Conservation (phyloP, 2,888 invertebrate species). For the Hirtodrosophila cameraria region DNA sequence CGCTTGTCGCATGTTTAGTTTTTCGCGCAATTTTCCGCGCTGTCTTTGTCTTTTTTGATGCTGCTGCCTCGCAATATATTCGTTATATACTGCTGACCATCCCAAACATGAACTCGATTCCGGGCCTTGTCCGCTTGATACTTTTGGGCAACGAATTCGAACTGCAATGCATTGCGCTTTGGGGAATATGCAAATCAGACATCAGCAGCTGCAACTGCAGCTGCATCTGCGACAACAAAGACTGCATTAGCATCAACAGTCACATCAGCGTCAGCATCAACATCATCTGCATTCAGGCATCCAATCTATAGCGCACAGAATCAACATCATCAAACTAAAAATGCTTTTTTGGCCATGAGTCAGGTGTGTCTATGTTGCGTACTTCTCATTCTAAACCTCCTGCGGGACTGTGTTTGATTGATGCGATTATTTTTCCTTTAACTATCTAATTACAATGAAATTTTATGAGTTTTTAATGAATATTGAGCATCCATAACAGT, state of each 20-base stretch:
- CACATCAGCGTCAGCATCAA: slow-evolving; percentile 28
- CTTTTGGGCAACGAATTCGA: slow-evolving; percentile 76
- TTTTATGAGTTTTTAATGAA: slow-evolving; percentile 49
- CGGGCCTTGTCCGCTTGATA: slow-evolving; percentile 47
- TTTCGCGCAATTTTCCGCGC: slow-evolving; percentile 80
- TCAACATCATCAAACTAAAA: slow-evolving; percentile 68
- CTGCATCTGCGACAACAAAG: slow-evolving; percentile 47
- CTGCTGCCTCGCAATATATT: slow-evolving; percentile 41
- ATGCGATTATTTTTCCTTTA: slow-evolving; percentile 53
- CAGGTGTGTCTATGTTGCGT: slow-evolving; percentile 13
- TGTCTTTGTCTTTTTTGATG: slow-evolving; percentile 67
- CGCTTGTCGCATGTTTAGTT: slow-evolving; percentile 67
- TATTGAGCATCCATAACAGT: neutral
- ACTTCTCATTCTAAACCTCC: neutral
- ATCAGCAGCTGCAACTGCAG: slow-evolving; percentile 38
- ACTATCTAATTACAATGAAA: slow-evolving; percentile 34
- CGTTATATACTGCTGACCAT: slow-evolving; percentile 44
- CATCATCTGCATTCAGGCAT: slow-evolving; percentile 47
- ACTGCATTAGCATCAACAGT: slow-evolving; percentile 29
- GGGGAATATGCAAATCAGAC: slow-evolving; percentile 78
- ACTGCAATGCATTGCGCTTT: slow-evolving; percentile 67
- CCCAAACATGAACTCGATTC: slow-evolving; percentile 7
- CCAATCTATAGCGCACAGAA: slow-evolving; percentile 43
- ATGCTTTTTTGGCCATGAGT: slow-evolving; percentile 44
- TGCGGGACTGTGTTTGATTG: slow-evolving; percentile 50